Evolutionary conservation across 2,888 invertebrate species (phyloP), one percentile per base, ranked within the genome.

Genomic region (Acanthacorydalis orientalis): DNA sequence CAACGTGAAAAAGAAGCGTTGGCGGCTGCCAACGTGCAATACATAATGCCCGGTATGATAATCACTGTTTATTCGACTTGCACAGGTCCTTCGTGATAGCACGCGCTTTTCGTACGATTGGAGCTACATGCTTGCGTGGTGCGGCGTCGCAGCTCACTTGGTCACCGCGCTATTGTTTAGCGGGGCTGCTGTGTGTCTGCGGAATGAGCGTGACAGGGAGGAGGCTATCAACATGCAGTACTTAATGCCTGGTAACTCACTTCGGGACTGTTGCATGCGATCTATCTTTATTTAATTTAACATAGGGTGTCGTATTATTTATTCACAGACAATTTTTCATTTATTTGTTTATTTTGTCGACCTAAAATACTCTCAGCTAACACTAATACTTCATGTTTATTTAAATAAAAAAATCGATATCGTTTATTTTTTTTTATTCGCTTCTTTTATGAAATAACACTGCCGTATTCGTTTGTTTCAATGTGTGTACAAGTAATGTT

Each of bases 181-280:
- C 61, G 88, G 89, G 65, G 89, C 91, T 62, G 91, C 92, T 65
- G 85, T 91, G 72, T 92, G 92, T 73, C 80, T 92, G 68, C 80
- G 89, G 67, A 88, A 85, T 68, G 92, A 92, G 73, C 78, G 88
- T 64, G 90, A 90, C 71, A 80, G 86, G 68, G 92, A 92, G 69
- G 90, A 92, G 72, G 89, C 90, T 69, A 81, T 91, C 75, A 92
- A 92, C 76, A 87, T 92, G 84, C 92, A 92, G 78, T 92, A 92
- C 72, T 78, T 92, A 72, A 91, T 91, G 91, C 91, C 91, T 73
- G 90, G 90, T 90, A 81, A 67, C 62, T 60, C 23, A 23, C 23
- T 59, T 57, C 57, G 60, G 37, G 37, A 37, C 37, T 37, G 12
- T 37, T 37, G 23, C 23, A 23, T 23, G 23, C 23, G 23, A 23